Evolutionary conservation across 2,888 invertebrate species (phyloP).

Genomic region (Melieria omissa): DNA sequence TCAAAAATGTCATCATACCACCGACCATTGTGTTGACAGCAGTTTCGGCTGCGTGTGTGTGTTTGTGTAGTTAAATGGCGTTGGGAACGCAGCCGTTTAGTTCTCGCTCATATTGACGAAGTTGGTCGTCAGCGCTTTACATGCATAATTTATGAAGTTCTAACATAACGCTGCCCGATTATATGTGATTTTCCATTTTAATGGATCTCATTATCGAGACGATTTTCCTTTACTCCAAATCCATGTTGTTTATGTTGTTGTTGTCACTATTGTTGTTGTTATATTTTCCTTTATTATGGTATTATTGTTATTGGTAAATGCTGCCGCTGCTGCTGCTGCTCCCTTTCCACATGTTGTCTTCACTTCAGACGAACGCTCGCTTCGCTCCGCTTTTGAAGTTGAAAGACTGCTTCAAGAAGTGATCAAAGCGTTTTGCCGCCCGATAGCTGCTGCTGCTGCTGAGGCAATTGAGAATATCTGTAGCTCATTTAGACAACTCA

Average conservation of each 20-base stretch:
- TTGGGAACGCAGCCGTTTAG: slow-evolving; percentile 15
- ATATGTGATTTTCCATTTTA: slow-evolving; percentile 11
- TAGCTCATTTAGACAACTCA: slow-evolving; percentile 3
- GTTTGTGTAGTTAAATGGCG: slow-evolving; percentile 1
- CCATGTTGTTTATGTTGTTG: slow-evolving; percentile 17
- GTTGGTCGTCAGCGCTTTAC: background rate
- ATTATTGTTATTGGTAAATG: background rate
- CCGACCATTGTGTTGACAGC: no score
- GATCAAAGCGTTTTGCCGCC: slow-evolving; percentile 35
- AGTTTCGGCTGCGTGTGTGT: background rate
- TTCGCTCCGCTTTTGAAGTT: slow-evolving; percentile 1
- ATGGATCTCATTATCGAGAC: slow-evolving; percentile 22
- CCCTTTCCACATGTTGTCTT: slow-evolving; percentile 25
- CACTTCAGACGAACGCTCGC: slow-evolving; percentile 9
- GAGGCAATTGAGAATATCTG: slow-evolving; percentile 32
- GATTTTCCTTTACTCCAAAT: background rate
- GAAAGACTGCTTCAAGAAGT: slow-evolving; percentile 8
- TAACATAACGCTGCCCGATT: slow-evolving; percentile 5
- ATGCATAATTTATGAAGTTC: slow-evolving; percentile 21
- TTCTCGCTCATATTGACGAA: slow-evolving; percentile 19
- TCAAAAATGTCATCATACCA: no score
- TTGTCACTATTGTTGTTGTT: background rate
- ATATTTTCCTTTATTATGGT: background rate
- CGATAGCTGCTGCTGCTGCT: slow-evolving; percentile 11
- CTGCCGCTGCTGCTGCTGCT: slow-evolving; percentile 4